Evolutionary conservation across 2,113 vertebrate genomes (phyloP), one percentile per base, ranked within the genome.

Genomic region (Elaphurus davidianus): DNA sequence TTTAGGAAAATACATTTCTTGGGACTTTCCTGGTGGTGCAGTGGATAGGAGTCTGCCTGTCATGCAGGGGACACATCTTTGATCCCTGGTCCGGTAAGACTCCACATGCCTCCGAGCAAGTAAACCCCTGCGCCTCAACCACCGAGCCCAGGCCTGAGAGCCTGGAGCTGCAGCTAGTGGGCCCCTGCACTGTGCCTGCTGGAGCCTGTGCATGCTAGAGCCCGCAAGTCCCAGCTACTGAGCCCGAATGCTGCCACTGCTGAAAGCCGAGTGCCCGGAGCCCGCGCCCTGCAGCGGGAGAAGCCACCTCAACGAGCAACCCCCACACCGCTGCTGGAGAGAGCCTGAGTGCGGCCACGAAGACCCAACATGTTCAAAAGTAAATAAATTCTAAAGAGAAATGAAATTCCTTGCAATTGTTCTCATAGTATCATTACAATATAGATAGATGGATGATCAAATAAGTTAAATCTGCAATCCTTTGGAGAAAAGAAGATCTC

Each of bases 1-100:
- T 71, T 95, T 90, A 96, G 89, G 86, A 92, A 98, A 97, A 97
- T 87, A 23, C 3, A 52, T 57, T 71, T 62, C 90, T 62, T 91
- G 83, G 71, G 71, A 27, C 36, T 43, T 76, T 25, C 40, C 36
- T 43, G 40, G 40, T 76, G 71, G 40, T 43, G 71, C 36, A 76
- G 12, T 76, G 23, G 40, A 43, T 76, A 43, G 36, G 71, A 76
- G 40, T 43, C 23, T 0, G 0, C 40, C 71, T 14, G 71, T 43
- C 71, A 74, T 40, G 36, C 36, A 74, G 71, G 71, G 36, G 71
- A 43, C 71, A 13, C 71, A 43, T 40, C 36, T 76, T 76, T 43
- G 36, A 76, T 76, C 71, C 23, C 71, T 27, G 36, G 36, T 43
- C 71, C 25, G 11, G 6, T n/a, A 43, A 43, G 36, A 25, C 13